A percentile compares a stretch with the other conserved stretches of the same genome.
Evolutionary conservation across 2,113 vertebrate genomes (phyloP).

Genomic region (Esox niger): DNA sequence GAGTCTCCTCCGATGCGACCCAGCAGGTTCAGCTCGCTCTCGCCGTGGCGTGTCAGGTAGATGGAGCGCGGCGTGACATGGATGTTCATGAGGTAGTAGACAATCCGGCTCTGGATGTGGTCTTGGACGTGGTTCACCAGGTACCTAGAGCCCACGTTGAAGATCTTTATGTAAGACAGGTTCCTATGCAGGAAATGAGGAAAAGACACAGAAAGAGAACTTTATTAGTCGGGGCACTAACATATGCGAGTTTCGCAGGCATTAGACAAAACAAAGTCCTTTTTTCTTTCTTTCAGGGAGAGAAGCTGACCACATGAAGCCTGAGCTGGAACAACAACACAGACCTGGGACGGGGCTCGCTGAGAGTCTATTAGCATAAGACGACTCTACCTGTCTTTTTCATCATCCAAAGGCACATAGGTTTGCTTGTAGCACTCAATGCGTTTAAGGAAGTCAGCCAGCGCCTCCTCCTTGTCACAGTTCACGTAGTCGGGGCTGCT

Average conservation of each 20-base stretch:
- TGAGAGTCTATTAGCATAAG: not conserved
- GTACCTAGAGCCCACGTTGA: slow-evolving; percentile 83
- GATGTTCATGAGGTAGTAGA: slow-evolving; percentile 94
- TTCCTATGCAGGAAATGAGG: slow-evolving; percentile 54
- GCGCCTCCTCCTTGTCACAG: slow-evolving; percentile 77
- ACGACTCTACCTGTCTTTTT: slow-evolving; percentile 78
- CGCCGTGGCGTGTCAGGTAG: slow-evolving; percentile 86
- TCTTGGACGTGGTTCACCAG: slow-evolving; percentile 86
- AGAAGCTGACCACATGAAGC: not conserved
- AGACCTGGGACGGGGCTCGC: not conserved
- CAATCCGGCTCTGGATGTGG: slow-evolving; percentile 86
- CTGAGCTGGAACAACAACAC: not conserved
- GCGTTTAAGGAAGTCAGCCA: slow-evolving; percentile 81
- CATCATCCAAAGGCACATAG: slow-evolving; percentile 81
- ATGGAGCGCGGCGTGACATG: slow-evolving; percentile 84
- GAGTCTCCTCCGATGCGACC: slow-evolving; percentile 83
- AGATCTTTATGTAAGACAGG: slow-evolving; percentile 91
- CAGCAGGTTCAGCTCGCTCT: slow-evolving; percentile 83
- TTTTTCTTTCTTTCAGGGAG: not conserved
- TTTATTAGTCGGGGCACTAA: too few species aligned
- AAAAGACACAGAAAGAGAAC: not conserved
- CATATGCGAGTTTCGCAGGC: too few species aligned
- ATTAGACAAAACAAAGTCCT: too few species aligned
- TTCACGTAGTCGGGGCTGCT: slow-evolving; percentile 86
- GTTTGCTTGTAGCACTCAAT: slow-evolving; percentile 82